phyloP scores from a whole-genome alignment of 1,140 invertebrate species.

The Wiebesia pumilae region DNA sequence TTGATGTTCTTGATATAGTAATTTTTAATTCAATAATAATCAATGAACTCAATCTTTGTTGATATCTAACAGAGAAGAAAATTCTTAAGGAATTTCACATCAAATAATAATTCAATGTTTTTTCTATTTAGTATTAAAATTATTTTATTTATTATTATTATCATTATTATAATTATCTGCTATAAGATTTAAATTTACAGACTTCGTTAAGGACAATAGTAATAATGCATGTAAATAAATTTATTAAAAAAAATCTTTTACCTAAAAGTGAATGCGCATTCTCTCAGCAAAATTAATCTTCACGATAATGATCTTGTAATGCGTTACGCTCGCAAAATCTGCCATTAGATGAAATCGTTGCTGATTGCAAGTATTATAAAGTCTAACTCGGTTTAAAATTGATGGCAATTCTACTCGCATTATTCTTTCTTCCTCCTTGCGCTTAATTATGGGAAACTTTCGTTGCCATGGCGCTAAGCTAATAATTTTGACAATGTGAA shows the following conservation, averaged over 20 bases:
- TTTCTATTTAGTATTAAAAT: neutral
- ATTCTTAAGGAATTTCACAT: neutral
- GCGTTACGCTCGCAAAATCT: neutral
- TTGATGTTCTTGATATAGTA: conserved; percentile 17
- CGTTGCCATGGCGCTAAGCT: neutral
- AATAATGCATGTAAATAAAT: too few species aligned
- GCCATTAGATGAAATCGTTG: neutral
- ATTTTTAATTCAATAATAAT: neutral
- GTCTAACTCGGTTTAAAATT: neutral
- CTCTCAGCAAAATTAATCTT: conserved; percentile 19
- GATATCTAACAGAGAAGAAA: neutral
- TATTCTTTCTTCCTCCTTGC: conserved; percentile 1
- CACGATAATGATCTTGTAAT: conserved; percentile 2
- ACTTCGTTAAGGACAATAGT: too few species aligned
- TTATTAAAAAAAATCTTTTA: neutral
- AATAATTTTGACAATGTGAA: conserved; percentile 25
- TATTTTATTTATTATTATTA: neutral
- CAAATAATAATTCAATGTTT: neutral
- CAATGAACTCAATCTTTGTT: conserved; percentile 16
- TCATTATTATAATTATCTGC: neutral
- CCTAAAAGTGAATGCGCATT: neutral
- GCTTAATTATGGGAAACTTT: neutral
- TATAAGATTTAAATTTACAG: too few species aligned
- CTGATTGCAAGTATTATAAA: neutral
- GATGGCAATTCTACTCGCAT: neutral